These are phyloP conservation scores for Catharus minimus DNA, from an alignment of 2,113 vertebrate species.

Conservation along the genomic window DNA sequence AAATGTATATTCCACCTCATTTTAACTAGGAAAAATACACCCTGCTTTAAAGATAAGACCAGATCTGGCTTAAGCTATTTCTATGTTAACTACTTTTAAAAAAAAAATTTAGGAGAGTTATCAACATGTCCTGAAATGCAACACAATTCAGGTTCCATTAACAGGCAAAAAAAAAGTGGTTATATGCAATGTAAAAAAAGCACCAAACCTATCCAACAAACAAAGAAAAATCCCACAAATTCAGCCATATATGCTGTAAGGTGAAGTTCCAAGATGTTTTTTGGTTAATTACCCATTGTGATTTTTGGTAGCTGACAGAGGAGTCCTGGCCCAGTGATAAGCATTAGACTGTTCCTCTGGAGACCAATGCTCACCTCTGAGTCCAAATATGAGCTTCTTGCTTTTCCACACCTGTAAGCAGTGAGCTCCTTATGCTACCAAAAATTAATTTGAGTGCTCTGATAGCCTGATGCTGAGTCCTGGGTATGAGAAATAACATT, in stretches of 20 bases:
- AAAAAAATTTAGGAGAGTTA: neutral
- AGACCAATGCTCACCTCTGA: fast-evolving
- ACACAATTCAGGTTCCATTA: neutral
- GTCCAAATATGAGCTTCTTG: neutral
- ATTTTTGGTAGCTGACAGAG: neutral
- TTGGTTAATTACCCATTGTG: neutral
- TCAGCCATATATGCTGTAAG: neutral
- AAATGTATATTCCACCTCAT: neutral
- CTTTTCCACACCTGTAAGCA: neutral
- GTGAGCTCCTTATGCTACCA: fast-evolving
- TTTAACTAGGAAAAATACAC: neutral
- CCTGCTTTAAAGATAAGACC: neutral
- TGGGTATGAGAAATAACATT: neutral
- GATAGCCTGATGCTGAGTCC: neutral
- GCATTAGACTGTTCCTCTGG: neutral
- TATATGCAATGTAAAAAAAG: neutral
- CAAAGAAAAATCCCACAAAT: neutral
- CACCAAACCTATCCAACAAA: neutral
- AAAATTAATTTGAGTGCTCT: neutral
- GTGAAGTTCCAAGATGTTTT: neutral
- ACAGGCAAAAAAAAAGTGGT: neutral
- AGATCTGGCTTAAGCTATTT: neutral
- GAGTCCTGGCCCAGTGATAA: neutral
- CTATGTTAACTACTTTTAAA: neutral
- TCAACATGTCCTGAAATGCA: neutral